These are phyloP conservation scores for Subacronicta megacephala DNA, from an alignment of 2,888 invertebrate species.

Conservation along the genomic window DNA sequence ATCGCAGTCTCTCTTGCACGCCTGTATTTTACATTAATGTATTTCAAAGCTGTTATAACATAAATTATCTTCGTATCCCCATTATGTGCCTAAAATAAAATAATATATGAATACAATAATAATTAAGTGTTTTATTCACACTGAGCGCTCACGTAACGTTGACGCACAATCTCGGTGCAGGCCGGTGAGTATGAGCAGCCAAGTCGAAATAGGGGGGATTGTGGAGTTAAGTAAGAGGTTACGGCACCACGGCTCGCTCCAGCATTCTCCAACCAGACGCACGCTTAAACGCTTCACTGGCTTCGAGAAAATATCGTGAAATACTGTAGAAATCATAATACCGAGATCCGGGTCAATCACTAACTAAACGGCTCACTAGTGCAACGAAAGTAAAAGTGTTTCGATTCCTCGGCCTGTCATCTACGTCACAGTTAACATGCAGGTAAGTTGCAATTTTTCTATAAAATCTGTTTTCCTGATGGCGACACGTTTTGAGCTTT, in stretches of 20 bases:
- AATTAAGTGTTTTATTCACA: slow-evolving; percentile 60
- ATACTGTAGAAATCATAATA: slow-evolving; percentile 71
- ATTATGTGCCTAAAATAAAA: slow-evolving; percentile 46
- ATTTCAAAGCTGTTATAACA: slow-evolving; percentile 9
- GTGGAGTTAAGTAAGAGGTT: slow-evolving; percentile 86
- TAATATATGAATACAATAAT: slow-evolving; percentile 53
- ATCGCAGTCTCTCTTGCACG: not conserved
- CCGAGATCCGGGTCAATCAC: slow-evolving; percentile 77
- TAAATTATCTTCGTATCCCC: slow-evolving; percentile 41
- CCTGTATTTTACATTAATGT: slow-evolving; percentile 9
- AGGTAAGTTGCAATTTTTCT: slow-evolving; percentile 78
- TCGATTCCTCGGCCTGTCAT: slow-evolving; percentile 48
- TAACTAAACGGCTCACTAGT: slow-evolving; percentile 59
- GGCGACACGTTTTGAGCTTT: slow-evolving; percentile 49
- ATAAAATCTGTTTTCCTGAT: slow-evolving; percentile 62
- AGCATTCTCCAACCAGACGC: slow-evolving; percentile 80
- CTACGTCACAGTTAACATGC: slow-evolving; percentile 69
- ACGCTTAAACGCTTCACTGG: slow-evolving; percentile 72
- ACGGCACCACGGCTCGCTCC: slow-evolving; percentile 73
- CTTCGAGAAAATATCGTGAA: slow-evolving; percentile 63
- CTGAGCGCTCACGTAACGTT: slow-evolving; percentile 63
- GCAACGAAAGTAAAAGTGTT: slow-evolving; percentile 81
- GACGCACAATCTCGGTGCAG: slow-evolving; percentile 54
- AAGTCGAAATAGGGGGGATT: slow-evolving; percentile 66
- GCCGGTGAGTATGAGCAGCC: slow-evolving; percentile 43